These are phyloP conservation scores for Nyctibius bracteatus DNA, from an alignment of 2,113 vertebrate species.

Conservation along the genomic window DNA sequence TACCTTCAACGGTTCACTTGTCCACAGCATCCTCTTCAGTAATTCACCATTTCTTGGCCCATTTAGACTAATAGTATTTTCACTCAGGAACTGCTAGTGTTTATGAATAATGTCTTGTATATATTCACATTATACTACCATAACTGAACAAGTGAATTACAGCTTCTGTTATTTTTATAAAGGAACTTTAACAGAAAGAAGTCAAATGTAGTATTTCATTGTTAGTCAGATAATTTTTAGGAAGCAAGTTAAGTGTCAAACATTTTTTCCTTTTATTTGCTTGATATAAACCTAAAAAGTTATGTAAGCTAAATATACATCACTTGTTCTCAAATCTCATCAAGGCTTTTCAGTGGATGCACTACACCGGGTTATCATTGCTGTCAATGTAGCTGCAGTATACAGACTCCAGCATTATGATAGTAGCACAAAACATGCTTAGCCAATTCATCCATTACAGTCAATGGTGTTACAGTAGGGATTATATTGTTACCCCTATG, in stretches of 20 bases:
- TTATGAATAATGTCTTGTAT: neutral
- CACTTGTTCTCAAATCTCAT: neutral
- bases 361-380: neutral
- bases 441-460: conserved; percentile 41
- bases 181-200: neutral
- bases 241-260: neutral
- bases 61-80: neutral
- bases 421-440: neutral
- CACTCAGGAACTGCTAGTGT: neutral
- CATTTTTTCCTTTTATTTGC: neutral
- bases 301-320: neutral
- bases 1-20: neutral
- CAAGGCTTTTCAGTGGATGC: neutral
- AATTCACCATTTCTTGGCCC: neutral
- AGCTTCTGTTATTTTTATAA: neutral
- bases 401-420: neutral
- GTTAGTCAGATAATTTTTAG: neutral
- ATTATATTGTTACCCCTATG: conserved; percentile 12
- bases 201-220: neutral
- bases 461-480: conserved; percentile 7
- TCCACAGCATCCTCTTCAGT: neutral
- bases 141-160: neutral
- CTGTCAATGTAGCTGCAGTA: neutral
- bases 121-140: neutral
- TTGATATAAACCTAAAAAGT: neutral